Evolutionary conservation across 2,797 vertebrate species (phyloP).

Genomic region (Tinamus major): DNA sequence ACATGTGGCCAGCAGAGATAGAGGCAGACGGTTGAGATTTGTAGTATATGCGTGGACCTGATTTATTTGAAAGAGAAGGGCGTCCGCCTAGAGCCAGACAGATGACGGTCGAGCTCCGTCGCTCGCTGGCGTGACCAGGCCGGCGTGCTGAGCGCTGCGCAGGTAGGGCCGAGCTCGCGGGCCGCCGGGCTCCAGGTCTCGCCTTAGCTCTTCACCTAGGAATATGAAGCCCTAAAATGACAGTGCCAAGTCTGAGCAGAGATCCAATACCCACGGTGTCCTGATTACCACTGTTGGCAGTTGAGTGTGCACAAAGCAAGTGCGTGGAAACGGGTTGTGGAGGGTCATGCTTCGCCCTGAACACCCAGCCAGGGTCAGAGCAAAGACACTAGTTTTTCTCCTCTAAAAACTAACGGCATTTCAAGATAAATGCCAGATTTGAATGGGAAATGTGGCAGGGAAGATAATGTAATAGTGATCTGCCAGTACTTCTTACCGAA

Average conservation of each 20-base stretch:
- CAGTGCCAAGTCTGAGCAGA: not conserved
- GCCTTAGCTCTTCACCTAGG: not conserved
- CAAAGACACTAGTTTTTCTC: not conserved
- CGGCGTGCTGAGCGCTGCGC: not conserved
- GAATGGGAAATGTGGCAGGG: not conserved
- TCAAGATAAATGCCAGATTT: not conserved
- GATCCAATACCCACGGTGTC: not conserved
- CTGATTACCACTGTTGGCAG: not conserved
- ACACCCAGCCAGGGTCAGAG: not conserved
- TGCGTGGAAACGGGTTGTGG: not conserved
- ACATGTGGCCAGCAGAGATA: conserved; percentile 64
- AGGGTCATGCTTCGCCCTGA: not conserved
- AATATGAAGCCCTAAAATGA: not conserved
- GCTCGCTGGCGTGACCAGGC: not conserved
- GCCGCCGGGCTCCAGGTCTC: not conserved
- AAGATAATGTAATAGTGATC: not conserved
- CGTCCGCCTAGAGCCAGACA: not conserved
- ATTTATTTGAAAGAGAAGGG: not conserved
- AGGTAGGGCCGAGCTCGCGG: not conserved
- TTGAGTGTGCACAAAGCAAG: not conserved
- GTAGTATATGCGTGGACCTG: not conserved
- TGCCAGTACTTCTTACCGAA: not conserved
- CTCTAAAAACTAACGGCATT: not conserved
- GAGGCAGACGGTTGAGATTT: not conserved
- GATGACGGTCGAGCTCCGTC: not conserved